phyloP scores from a whole-genome alignment of 2,797 vertebrate genomes.

The Macropodus opercularis region DNA sequence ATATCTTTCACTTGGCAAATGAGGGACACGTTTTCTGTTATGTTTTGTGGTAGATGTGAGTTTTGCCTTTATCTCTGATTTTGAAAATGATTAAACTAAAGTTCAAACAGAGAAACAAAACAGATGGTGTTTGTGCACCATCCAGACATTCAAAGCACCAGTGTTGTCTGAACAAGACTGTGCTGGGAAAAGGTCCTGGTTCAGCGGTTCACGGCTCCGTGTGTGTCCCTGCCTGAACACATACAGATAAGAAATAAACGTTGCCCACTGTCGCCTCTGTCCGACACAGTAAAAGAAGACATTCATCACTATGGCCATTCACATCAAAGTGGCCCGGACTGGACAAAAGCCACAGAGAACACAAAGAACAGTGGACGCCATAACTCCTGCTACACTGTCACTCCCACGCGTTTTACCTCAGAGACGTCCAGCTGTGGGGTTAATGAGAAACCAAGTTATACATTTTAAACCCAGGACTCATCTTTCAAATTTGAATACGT shows the following conservation, averaged over 20 bases:
- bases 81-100: constrained; percentile 9
- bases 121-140: constrained; percentile 6
- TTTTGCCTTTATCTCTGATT: not conserved
- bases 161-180: constrained; percentile 9
- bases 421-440: constrained; percentile 5
- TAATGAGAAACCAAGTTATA: constrained; percentile 7
- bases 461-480: not conserved
- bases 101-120: constrained; percentile 1
- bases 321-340: constrained; percentile 61
- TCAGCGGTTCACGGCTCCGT: constrained; percentile 47
- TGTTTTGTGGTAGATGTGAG: not conserved
- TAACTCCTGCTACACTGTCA: constrained; percentile 57
- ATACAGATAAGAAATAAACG: constrained; percentile 66
- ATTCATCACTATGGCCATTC: constrained; percentile 72
- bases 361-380: constrained; percentile 63
- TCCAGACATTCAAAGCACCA: constrained; percentile 17
- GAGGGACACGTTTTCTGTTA: too few species aligned
- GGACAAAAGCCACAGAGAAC: constrained; percentile 64
- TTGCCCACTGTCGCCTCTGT: constrained; percentile 27
- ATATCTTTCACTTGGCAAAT: not conserved
- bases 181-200: constrained; percentile 25
- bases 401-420: constrained; percentile 22
- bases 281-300: constrained; percentile 62
- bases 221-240: constrained; percentile 48
- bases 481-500: not conserved